Conservation (phyloP, 2,797 vertebrate genomes). For the Pangasius krempfi region DNA sequence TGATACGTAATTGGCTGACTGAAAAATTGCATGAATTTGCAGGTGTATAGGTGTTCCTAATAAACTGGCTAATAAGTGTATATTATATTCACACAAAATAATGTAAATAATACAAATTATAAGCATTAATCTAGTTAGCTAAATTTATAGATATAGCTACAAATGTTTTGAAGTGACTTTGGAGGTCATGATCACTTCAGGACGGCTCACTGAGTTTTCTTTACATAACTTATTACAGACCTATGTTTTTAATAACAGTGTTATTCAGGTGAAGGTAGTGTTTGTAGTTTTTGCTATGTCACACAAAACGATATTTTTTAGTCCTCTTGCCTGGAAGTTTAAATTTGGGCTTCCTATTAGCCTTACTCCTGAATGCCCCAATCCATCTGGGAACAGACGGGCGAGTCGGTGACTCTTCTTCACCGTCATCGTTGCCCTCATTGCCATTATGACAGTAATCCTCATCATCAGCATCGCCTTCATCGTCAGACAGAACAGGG, state of each 20-base stretch:
- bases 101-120: not conserved
- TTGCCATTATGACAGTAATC: conserved; percentile 11
- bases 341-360: conserved; percentile 51
- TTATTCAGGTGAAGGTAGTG: not conserved
- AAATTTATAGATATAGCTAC: not conserved
- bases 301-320: conserved; percentile 26
- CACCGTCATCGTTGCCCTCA: conserved; percentile 3
- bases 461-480: conserved; percentile 17
- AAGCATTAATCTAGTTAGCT: not conserved
- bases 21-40: not conserved
- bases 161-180: not conserved
- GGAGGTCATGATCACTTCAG: not conserved
- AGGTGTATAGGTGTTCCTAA: not conserved
- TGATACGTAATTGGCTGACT: not conserved
- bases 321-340: conserved; percentile 26
- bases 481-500: conserved; percentile 39
- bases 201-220: not conserved
- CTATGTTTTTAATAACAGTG: not conserved
- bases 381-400: conserved; percentile 71
- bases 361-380: conserved; percentile 70
- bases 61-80: not conserved
- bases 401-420: conserved; percentile 52
- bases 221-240: not conserved
- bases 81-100: not conserved
- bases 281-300: not conserved